Evolutionary conservation across 2,888 invertebrate species (phyloP).

Genomic region (Elegia similella): DNA sequence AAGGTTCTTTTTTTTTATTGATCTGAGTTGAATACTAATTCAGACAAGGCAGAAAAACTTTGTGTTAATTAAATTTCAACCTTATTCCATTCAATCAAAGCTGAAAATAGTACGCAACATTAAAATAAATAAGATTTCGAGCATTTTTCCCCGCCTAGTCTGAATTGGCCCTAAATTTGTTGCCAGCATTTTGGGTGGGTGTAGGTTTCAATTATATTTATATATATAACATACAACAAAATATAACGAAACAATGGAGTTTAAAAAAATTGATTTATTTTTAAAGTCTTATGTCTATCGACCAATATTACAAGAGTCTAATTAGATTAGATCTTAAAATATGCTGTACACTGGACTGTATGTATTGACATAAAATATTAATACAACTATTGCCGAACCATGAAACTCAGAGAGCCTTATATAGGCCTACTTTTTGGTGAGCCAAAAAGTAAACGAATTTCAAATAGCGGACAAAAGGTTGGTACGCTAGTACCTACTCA

Average conservation of each 20-base stretch:
- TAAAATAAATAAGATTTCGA: too few species aligned
- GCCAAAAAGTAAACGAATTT: too few species aligned
- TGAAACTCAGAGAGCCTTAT: not conserved
- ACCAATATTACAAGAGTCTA: not conserved
- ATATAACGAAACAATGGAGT: not conserved
- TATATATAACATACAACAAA: conserved; percentile 10
- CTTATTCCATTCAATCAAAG: too few species aligned
- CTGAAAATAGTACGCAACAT: too few species aligned
- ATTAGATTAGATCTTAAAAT: conserved; percentile 5
- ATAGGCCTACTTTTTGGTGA: too few species aligned
- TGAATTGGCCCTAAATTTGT: not conserved
- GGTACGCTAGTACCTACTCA: too few species aligned
- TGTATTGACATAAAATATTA: not conserved
- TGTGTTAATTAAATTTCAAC: too few species aligned
- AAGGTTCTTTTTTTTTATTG: too few species aligned
- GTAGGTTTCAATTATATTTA: conserved; percentile 18
- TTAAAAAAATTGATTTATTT: not conserved
- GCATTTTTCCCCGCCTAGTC: too few species aligned
- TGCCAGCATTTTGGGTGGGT: not conserved
- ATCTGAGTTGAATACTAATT: too few species aligned
- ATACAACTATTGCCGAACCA: not conserved
- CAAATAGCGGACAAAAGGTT: too few species aligned
- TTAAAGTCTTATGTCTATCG: conserved; percentile 5
- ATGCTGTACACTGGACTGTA: not conserved
- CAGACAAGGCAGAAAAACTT: too few species aligned